Conservation (phyloP, 2,888 invertebrate species). For the Tanypteryx hageni region DNA sequence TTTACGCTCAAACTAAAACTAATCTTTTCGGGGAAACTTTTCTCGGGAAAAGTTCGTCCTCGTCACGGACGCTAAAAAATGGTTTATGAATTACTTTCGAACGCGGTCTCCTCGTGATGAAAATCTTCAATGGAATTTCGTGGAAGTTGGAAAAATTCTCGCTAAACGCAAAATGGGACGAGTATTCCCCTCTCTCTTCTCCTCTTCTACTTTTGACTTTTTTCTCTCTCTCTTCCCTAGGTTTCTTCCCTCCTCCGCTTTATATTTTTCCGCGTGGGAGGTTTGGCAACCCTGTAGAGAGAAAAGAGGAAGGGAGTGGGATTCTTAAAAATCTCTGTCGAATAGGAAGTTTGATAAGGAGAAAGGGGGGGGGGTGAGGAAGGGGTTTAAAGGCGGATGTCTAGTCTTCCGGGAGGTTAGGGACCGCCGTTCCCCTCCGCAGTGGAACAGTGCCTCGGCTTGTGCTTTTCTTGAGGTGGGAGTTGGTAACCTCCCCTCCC, state of each 20-base stretch:
- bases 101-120: too few species aligned
- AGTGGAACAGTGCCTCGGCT: not conserved
- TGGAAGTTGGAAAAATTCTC: too few species aligned
- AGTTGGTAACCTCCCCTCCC: not conserved
- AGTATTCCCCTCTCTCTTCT: not conserved
- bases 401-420: not conserved
- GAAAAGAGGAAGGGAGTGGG: not conserved
- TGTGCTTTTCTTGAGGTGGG: not conserved
- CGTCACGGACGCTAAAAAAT: too few species aligned
- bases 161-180: too few species aligned
- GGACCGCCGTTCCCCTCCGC: not conserved
- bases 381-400: not conserved
- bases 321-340: not conserved
- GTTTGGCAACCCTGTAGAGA: not conserved
- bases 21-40: too few species aligned
- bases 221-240: not conserved
- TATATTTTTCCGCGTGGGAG: not conserved
- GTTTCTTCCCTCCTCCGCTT: not conserved
- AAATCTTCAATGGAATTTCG: too few species aligned
- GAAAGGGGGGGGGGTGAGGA: not conserved
- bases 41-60: too few species aligned
- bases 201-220: not conserved
- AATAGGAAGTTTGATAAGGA: constrained; percentile 9
- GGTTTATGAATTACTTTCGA: too few species aligned
- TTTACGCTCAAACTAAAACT: too few species aligned